Evolutionary conservation across 2,113 vertebrate genomes (phyloP).

Genomic region (Muntiacus muntjak): DNA sequence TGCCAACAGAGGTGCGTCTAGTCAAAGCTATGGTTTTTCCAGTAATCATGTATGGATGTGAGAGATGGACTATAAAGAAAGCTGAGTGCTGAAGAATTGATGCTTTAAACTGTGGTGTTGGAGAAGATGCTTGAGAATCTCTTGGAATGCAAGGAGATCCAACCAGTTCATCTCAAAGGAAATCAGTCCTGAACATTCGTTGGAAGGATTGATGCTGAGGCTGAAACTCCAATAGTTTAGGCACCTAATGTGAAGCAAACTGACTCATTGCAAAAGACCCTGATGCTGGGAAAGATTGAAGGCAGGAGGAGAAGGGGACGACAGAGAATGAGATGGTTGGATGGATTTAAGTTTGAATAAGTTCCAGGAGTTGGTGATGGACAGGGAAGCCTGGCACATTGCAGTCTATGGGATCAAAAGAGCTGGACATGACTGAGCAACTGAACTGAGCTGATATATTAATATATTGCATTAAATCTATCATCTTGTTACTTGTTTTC

Average conservation of each 20-base stretch:
- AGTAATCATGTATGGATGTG: neutral
- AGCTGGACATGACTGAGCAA: neutral
- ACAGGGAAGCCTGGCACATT: neutral
- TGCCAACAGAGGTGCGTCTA: neutral
- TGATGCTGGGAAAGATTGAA: neutral
- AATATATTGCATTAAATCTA: neutral
- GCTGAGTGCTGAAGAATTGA: accelerated
- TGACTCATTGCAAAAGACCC: neutral
- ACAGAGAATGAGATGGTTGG: too few species aligned
- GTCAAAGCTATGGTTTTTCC: neutral
- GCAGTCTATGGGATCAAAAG: neutral
- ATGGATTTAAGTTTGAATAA: neutral
- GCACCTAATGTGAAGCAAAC: neutral
- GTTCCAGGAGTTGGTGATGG: neutral
- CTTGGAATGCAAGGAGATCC: neutral
- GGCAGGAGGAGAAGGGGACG: neutral
- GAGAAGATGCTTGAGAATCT: neutral
- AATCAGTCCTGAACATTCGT: neutral
- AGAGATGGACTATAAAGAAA: neutral
- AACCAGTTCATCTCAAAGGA: neutral
- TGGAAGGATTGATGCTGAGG: neutral
- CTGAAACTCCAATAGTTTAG: neutral
- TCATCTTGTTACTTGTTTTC: neutral
- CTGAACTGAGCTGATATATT: neutral
- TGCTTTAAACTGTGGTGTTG: neutral